Evolutionary conservation across 1,140 invertebrate species (phyloP), one percentile per base, ranked within the genome.

Genomic region (Calosoma granatense): DNA sequence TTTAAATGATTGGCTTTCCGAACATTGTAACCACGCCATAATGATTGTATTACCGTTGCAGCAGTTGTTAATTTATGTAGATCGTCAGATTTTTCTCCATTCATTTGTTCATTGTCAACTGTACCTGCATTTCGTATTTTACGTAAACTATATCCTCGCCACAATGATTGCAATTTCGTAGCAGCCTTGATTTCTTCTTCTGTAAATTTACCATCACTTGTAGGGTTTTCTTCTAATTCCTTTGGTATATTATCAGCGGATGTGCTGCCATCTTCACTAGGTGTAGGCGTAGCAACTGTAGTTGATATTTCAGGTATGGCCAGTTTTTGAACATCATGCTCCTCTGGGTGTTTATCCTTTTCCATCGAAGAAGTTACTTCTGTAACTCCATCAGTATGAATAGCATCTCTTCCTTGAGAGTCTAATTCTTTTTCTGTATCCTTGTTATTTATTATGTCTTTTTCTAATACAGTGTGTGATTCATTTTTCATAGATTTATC

Each of bases 271-370:
- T 47, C 41, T 11, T 47, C 41, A 17, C 41, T 47, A 12, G 41
- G 41, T 47, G 15, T 6, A 12, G 41, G 41, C 3, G 41, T 47
- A 12, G 41, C 41, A 47, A 12, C 17, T 11, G 17, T 47, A 47
- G 41, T 47, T 12, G 41, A 47, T 47, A 47, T 47, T 47, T 47
- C 41, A 12, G 41, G 41, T 47, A 47, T 17, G 6, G 41, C 17
- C 3, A 47, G 15, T 17, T 47, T 17, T 12, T 6, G 3, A 47
- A 47, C 17, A 11, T 47, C 41, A 47, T 47, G 4, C 14, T 30
- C n/a, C n/a, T n/a, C n/a, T n/a, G n/a, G n/a, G n/a, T n/a, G n/a
- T n/a, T n/a, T n/a, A n/a, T n/a, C n/a, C n/a, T n/a, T n/a, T n/a
- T n/a, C 41, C 15, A 11, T 17, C 17, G 41, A 47, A 11, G n/a